A percentile compares a stretch with the other conserved stretches of the same genome.
phyloP scores from a whole-genome alignment of 2,797 vertebrate genomes.

The Austrolebias charrua region DNA sequence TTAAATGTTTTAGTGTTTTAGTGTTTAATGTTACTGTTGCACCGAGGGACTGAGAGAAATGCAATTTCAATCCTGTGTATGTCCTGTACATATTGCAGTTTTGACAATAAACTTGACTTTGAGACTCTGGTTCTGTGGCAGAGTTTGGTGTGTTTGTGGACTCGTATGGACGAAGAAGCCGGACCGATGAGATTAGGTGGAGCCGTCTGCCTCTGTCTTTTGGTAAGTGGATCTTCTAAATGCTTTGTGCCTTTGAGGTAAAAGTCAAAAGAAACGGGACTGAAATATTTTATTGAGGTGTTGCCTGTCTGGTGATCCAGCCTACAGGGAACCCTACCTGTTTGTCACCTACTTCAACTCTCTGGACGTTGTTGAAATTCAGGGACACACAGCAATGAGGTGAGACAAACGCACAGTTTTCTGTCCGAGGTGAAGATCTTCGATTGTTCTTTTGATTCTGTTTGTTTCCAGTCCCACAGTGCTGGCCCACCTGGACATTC shows the following conservation, averaged over 20 bases:
- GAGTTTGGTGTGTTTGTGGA: slow-evolving; percentile 99
- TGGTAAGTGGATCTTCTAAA: slow-evolving; percentile 73
- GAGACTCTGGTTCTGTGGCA: slow-evolving; percentile 55
- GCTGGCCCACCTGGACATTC: slow-evolving; percentile 91
- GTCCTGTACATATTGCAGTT: too few relatives aligned
- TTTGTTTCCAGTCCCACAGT: slow-evolving; percentile 81
- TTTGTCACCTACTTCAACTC: slow-evolving; percentile 99
- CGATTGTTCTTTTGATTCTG: not conserved
- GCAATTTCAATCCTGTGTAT: too few relatives aligned
- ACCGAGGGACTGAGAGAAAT: too few relatives aligned
- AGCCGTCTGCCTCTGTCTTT: slow-evolving; percentile 97
- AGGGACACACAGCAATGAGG: slow-evolving; percentile 91
- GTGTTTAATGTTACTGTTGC: too few relatives aligned
- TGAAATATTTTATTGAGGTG: not conserved
- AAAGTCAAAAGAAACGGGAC: too few relatives aligned
- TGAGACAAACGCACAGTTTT: slow-evolving; percentile 63
- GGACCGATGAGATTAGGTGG: slow-evolving; percentile 97
- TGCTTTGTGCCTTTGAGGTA: not conserved
- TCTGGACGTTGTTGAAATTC: slow-evolving; percentile 96
- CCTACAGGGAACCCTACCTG: slow-evolving; percentile 96
- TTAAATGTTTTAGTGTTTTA: too few relatives aligned
- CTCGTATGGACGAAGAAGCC: slow-evolving; percentile 92
- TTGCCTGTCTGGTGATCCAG: slow-evolving; percentile 65
- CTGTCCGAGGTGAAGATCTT: not conserved
- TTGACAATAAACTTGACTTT: too few relatives aligned